Percentiles rank a stretch among this genome's conserved stretches.
Conservation (phyloP, 1,140 invertebrate genomes). For the Araneus ventricosus region DNA sequence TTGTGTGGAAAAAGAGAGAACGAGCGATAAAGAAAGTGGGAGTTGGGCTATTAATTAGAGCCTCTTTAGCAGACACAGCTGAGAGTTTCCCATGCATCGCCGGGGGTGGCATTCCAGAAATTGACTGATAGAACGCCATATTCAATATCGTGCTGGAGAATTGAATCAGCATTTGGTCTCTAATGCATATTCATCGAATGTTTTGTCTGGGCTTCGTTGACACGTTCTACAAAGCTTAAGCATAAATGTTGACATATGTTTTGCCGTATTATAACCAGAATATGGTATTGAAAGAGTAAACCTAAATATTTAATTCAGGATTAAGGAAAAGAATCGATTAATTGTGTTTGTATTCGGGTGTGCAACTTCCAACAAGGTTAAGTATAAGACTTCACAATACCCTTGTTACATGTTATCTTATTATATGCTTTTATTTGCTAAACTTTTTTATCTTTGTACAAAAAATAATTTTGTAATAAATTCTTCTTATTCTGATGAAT, state of each 20-base stretch:
- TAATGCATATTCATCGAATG: slow-evolving; percentile 5
- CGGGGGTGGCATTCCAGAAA: slow-evolving; percentile 4
- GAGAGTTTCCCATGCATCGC: neutral
- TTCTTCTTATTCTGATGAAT: too few relatives aligned
- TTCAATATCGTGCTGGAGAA: neutral
- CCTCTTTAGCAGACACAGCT: slow-evolving; percentile 27
- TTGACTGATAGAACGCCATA: neutral
- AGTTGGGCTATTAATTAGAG: slow-evolving; percentile 38
- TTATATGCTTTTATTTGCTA: too few relatives aligned
- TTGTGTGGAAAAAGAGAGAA: slow-evolving; percentile 26
- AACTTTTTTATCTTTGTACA: too few relatives aligned
- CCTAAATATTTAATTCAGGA: too few relatives aligned
- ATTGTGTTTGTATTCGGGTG: too few relatives aligned
- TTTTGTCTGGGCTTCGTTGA: neutral
- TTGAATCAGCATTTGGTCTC: neutral
- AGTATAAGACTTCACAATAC: too few relatives aligned
- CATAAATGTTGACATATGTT: neutral
- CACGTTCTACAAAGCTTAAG: neutral
- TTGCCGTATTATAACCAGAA: neutral
- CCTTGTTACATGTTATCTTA: too few relatives aligned
- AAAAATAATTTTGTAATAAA: too few relatives aligned
- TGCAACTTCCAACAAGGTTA: too few relatives aligned
- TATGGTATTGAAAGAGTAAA: too few relatives aligned
- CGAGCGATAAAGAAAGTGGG: slow-evolving; percentile 13
- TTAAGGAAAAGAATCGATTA: too few relatives aligned